These are phyloP conservation scores for Crotalus helleri DNA, from an alignment of 2,113 vertebrate genomes.

Conservation along the genomic window DNA sequence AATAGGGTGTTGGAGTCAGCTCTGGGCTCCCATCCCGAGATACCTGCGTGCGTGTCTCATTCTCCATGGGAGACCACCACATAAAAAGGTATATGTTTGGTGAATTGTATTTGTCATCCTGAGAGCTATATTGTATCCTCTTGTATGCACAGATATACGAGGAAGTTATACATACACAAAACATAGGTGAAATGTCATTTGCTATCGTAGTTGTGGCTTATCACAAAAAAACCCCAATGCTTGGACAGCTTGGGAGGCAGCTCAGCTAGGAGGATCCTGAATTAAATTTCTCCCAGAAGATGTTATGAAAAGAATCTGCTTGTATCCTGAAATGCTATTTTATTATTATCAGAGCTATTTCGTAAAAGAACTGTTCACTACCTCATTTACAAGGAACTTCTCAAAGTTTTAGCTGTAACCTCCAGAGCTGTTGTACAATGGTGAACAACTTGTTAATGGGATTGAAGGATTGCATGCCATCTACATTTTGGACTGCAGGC, in stretches of 20 bases:
- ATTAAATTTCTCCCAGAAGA: background rate
- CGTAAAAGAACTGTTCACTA: background rate
- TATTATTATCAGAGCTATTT: background rate
- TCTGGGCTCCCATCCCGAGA: no score
- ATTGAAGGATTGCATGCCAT: background rate
- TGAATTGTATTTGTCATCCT: background rate
- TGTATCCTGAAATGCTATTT: rapidly evolving
- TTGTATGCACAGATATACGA: background rate
- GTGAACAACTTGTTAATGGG: background rate
- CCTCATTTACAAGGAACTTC: background rate
- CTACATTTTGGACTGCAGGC: background rate
- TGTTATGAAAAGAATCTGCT: background rate
- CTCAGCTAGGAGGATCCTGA: background rate
- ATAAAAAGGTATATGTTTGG: background rate
- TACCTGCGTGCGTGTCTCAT: no score
- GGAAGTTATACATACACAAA: background rate
- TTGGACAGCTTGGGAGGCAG: background rate
- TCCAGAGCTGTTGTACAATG: background rate
- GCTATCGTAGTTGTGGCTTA: background rate
- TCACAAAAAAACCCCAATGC: background rate
- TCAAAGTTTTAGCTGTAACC: background rate
- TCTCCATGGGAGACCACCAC: no score
- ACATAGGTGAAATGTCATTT: background rate
- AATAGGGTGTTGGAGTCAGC: no score
- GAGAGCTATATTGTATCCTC: background rate